A percentile compares a stretch with the other conserved stretches of the same genome.
Evolutionary conservation across 1,140 invertebrate species (phyloP).

Genomic region (Halesus radiatus): DNA sequence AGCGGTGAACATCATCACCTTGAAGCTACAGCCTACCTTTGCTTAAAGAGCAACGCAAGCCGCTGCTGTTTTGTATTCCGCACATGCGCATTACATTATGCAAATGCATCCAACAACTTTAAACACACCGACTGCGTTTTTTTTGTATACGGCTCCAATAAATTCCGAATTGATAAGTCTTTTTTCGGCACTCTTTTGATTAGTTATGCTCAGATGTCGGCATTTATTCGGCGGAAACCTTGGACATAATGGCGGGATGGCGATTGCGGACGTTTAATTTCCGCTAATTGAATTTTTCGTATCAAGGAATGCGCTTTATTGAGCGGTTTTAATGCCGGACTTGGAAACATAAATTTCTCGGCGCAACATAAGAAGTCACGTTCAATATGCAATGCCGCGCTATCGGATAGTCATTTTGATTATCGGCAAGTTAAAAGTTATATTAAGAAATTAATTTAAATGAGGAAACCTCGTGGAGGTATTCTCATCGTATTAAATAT

Average conservation of each 20-base stretch:
- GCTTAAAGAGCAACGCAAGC: too few species aligned
- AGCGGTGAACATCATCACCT: too few species aligned
- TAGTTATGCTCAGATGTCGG: neutral
- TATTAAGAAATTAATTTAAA: slow-evolving; percentile 4
- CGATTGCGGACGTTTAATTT: slow-evolving; percentile 27
- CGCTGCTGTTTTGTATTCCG: too few species aligned
- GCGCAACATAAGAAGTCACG: neutral
- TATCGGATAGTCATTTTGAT: neutral
- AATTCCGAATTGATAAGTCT: too few species aligned
- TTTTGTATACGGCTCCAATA: neutral
- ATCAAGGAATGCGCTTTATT: slow-evolving; percentile 18
- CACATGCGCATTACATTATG: neutral
- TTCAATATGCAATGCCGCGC: neutral
- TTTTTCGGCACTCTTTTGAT: neutral
- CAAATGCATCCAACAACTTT: neutral
- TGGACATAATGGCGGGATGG: neutral
- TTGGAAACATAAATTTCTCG: neutral
- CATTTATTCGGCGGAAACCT: neutral
- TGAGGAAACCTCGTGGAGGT: neutral
- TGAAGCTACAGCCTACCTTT: too few species aligned
- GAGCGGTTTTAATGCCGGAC: slow-evolving; percentile 17
- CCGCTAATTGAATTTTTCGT: slow-evolving; percentile 27
- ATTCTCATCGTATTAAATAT: neutral
- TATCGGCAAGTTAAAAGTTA: neutral
- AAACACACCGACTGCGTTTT: neutral